phyloP scores from a whole-genome alignment of 2,888 invertebrate genomes.

The Diaprepes abbreviatus region DNA sequence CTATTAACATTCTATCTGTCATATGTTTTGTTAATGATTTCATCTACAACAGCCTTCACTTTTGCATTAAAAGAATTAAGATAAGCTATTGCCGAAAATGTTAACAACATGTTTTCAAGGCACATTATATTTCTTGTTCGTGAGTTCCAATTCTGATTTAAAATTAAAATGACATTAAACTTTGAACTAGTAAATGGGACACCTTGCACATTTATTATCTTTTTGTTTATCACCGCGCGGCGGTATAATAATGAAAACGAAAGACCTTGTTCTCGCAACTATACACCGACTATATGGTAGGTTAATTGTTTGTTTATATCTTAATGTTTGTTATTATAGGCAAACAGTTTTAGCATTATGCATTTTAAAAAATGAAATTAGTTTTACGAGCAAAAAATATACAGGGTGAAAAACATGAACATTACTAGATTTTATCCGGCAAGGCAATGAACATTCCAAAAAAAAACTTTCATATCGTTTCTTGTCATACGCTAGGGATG shows the following conservation, averaged over 20 bases:
- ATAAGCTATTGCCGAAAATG: constrained; percentile 13
- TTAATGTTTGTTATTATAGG: background rate
- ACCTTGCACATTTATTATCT: constrained; percentile 23
- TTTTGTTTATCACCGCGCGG: constrained; percentile 12
- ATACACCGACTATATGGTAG: background rate
- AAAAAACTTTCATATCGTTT: no score
- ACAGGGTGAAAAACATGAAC: no score
- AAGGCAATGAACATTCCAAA: no score
- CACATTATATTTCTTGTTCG: background rate
- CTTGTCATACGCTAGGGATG: no score
- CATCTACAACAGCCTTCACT: background rate
- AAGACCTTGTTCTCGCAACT: constrained; percentile 18
- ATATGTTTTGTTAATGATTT: constrained; percentile 5
- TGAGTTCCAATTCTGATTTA: constrained; percentile 9
- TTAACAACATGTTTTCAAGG: constrained; percentile 32
- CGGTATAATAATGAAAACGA: constrained; percentile 8
- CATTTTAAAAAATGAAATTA: no score
- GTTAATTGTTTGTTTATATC: constrained; percentile 14
- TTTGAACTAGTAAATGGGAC: constrained; percentile 26
- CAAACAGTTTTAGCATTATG: background rate
- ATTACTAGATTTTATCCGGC: no score
- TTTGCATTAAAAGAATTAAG: constrained; percentile 1
- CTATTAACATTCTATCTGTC: background rate
- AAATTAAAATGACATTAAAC: constrained; percentile 22
- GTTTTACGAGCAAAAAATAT: no score